Evolutionary conservation across 2,113 vertebrate genomes (phyloP).

Genomic region (Tamias sibiricus): DNA sequence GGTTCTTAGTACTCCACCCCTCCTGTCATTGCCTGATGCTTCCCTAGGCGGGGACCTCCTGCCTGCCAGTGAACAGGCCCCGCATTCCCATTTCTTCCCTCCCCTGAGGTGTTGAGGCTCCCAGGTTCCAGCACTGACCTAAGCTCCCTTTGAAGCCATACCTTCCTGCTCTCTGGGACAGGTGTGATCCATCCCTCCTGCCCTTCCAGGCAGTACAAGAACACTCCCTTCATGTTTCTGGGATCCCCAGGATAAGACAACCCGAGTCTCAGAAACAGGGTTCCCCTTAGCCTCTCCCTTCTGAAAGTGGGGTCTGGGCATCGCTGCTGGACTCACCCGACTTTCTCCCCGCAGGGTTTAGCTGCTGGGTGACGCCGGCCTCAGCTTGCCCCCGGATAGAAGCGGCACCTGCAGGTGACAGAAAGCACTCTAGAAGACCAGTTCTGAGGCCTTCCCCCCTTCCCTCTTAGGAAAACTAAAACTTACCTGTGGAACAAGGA

Average conservation of each 20-base stretch:
- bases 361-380: background rate
- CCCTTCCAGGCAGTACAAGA: background rate
- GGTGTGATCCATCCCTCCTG: background rate
- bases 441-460: background rate
- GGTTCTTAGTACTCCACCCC: background rate
- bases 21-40: background rate
- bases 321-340: background rate
- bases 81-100: background rate
- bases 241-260: background rate
- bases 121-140: background rate
- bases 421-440: background rate
- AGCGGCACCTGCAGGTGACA: background rate
- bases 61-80: background rate
- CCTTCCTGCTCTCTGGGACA: background rate
- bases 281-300: background rate
- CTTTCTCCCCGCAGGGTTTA: background rate
- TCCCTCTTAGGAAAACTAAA: background rate
- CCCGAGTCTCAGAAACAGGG: background rate
- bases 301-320: background rate
- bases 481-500: background rate
- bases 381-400: background rate
- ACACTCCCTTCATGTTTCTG: background rate
- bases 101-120: background rate
- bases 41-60: background rate
- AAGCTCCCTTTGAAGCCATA: background rate